These are phyloP conservation scores for Flexamia atlantica DNA, from an alignment of 2,888 invertebrate genomes.

Conservation along the genomic window DNA sequence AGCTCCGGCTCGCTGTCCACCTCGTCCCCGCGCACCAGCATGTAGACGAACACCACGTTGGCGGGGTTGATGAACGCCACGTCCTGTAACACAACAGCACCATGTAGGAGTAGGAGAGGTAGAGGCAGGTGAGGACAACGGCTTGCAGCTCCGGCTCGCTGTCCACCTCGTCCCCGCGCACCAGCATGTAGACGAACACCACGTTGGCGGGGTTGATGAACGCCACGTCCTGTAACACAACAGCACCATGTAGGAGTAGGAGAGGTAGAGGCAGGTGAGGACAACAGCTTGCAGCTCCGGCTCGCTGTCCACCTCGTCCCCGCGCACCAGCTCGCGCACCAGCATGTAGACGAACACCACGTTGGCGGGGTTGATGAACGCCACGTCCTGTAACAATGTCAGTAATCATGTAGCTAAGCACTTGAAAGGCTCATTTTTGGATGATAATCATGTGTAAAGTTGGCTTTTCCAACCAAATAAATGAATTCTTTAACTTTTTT, in stretches of 20 bases:
- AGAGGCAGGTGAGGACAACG: slow-evolving; percentile 97
- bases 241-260: slow-evolving; percentile 89
- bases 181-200: slow-evolving; percentile 99
- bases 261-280: slow-evolving; percentile 98
- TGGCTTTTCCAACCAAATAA: too few relatives aligned
- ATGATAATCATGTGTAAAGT: too few relatives aligned
- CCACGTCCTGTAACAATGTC: slow-evolving; percentile 92
- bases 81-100: slow-evolving; percentile 82
- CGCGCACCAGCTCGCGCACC: slow-evolving; percentile 97
- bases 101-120: slow-evolving; percentile 96
- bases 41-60: slow-evolving; percentile 99
- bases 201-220: slow-evolving; percentile 99
- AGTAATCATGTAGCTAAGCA: too few relatives aligned
- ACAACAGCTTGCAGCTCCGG: slow-evolving; percentile 95
- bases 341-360: slow-evolving; percentile 99
- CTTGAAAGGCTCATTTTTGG: too few relatives aligned
- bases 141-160: slow-evolving; percentile 94
- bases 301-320: slow-evolving; percentile 89
- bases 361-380: too few relatives aligned
- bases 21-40: slow-evolving; percentile 93
- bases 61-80: slow-evolving; percentile 99
- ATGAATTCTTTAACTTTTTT: too few relatives aligned
- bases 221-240: slow-evolving; percentile 91
- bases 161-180: slow-evolving; percentile 90
- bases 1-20: slow-evolving; percentile 91